A percentile compares a stretch with the other conserved stretches of the same genome.
These are phyloP conservation scores for Podotricha telesiphe DNA, from an alignment of 2,888 invertebrate genomes.

Conservation along the genomic window DNA sequence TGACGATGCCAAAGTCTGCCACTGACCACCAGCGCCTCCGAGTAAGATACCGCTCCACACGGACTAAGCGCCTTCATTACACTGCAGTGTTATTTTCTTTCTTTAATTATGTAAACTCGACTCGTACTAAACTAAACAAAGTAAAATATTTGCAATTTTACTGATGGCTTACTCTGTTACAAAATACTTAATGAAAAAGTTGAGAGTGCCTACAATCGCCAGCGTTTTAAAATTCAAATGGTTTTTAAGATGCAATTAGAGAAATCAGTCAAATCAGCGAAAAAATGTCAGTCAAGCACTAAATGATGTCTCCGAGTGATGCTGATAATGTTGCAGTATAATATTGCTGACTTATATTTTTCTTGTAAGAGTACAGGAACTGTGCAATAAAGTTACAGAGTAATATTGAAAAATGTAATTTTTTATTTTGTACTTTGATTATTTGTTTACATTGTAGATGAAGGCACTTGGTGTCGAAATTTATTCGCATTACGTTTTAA, in stretches of 20 bases:
- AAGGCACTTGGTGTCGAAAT: conserved; percentile 64
- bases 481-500: conserved; percentile 47
- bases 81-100: conserved; percentile 20
- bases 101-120: neutral
- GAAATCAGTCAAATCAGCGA: neutral
- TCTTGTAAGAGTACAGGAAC: neutral
- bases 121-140: neutral
- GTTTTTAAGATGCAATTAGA: too few species aligned
- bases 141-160: neutral
- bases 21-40: conserved; percentile 94
- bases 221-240: too few species aligned
- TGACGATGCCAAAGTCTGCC: conserved; percentile 92
- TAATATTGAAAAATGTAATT: neutral
- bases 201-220: too few species aligned
- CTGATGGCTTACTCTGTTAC: neutral
- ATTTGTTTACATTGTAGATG: conserved; percentile 48
- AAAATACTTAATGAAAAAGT: neutral
- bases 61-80: conserved; percentile 68
- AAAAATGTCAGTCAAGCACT: neutral
- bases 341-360: too few species aligned
- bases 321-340: too few species aligned
- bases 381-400: neutral
- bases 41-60: conserved; percentile 86
- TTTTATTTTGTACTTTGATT: neutral
- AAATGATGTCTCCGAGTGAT: neutral